Percentiles rank a stretch among this genome's conserved stretches.
Conservation (phyloP, 2,113 vertebrate species). For the Megaceryle torquata region DNA sequence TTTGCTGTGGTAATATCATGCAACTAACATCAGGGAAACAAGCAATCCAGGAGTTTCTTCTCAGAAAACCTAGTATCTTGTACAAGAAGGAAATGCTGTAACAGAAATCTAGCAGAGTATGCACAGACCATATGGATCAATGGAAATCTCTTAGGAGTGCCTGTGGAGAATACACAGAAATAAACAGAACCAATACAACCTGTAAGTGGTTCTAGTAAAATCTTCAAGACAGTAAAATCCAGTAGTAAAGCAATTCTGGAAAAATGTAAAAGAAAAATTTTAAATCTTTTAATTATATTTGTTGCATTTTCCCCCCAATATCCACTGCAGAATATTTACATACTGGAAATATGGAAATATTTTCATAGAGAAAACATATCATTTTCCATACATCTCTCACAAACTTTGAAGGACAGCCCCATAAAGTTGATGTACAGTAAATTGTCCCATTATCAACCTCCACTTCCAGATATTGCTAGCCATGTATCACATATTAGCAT, state of each 20-base stretch:
- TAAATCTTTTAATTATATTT: neutral
- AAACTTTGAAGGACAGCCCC: neutral
- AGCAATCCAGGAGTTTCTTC: neutral
- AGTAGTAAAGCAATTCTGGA: neutral
- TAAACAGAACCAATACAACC: neutral
- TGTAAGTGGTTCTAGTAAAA: neutral
- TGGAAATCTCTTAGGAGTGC: accelerated
- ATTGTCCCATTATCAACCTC: neutral
- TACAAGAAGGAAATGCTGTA: neutral
- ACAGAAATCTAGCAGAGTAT: neutral
- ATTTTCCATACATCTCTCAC: neutral
- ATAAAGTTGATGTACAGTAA: neutral
- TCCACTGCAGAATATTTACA: neutral
- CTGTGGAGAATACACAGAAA: neutral
- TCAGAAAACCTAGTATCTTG: neutral
- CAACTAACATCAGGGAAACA: neutral
- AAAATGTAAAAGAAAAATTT: neutral
- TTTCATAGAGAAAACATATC: no score
- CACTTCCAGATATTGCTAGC: neutral
- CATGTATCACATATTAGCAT: accelerated
- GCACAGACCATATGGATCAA: neutral
- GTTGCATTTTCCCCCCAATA: neutral
- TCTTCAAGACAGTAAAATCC: neutral
- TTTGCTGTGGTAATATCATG: neutral
- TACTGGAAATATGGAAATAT: neutral